A percentile compares a stretch with the other conserved stretches of the same genome.
Conservation (phyloP, 1,140 invertebrate genomes). For the Bombus affinis region DNA sequence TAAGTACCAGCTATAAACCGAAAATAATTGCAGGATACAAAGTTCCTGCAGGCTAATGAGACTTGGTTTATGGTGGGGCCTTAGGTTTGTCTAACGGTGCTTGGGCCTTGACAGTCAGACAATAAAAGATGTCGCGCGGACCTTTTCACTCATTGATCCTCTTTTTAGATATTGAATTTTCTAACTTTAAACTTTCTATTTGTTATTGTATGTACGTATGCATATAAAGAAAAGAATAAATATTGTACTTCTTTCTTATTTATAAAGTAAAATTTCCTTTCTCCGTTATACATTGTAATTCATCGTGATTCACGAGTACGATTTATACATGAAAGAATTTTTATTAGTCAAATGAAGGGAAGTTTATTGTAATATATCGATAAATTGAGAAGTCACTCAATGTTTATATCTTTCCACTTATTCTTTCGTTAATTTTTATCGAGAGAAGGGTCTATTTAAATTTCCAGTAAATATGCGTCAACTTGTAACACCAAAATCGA, state of each 20-base stretch:
- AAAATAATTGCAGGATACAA: too few species aligned
- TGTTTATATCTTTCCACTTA: too few species aligned
- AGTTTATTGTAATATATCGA: neutral
- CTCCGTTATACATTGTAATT: too few species aligned
- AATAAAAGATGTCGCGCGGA: too few species aligned
- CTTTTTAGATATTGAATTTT: neutral
- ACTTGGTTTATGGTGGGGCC: too few species aligned
- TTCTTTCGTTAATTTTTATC: conserved; percentile 10
- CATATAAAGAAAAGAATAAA: neutral
- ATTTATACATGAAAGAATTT: neutral
- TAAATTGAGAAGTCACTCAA: neutral
- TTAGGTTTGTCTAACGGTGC: too few species aligned
- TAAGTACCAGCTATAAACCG: too few species aligned
- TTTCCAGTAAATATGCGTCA: conserved; percentile 12
- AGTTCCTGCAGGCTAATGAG: too few species aligned
- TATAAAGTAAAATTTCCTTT: neutral
- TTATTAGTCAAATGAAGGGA: neutral
- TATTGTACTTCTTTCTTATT: neutral
- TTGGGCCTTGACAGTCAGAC: too few species aligned
- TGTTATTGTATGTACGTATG: neutral
- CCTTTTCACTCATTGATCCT: too few species aligned
- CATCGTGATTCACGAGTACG: too few species aligned
- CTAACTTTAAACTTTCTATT: neutral
- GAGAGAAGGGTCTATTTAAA: neutral
- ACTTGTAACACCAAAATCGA: too few species aligned